These are phyloP conservation scores for Caenorhabditis macrosperma DNA, from an alignment of 2,888 invertebrate genomes.

Conservation along the genomic window DNA sequence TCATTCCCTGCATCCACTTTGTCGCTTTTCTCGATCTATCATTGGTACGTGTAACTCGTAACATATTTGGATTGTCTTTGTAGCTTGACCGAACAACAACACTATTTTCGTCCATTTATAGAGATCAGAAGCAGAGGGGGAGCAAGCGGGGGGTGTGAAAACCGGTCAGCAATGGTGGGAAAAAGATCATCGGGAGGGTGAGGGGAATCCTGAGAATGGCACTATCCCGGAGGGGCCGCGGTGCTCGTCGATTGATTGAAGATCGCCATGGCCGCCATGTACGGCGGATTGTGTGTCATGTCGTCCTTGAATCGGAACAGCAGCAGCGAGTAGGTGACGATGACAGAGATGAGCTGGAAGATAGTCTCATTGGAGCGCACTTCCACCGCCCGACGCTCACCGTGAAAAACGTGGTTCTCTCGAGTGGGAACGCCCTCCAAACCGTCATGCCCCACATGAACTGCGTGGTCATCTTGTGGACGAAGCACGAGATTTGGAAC, in stretches of 20 bases:
- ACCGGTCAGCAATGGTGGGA: background rate
- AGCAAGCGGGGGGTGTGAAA: background rate
- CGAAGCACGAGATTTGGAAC: conserved; percentile 79
- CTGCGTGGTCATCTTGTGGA: conserved; percentile 79
- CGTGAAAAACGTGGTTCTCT: conserved; percentile 79
- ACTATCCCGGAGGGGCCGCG: background rate
- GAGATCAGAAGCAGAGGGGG: background rate
- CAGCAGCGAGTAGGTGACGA: conserved; percentile 78
- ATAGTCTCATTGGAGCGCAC: background rate
- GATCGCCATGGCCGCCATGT: conserved; percentile 24
- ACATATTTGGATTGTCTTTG: conserved; percentile 43
- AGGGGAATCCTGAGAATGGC: background rate
- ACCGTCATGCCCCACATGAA: conserved; percentile 80
- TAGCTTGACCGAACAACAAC: conserved; percentile 12
- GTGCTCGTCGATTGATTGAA: conserved; percentile 30
- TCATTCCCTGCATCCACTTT: background rate
- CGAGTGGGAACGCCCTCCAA: conserved; percentile 79
- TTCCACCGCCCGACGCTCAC: conserved; percentile 53
- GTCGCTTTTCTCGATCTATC: conserved; percentile 3
- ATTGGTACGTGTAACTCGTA: conserved; percentile 34
- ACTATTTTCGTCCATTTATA: background rate
- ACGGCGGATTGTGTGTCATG: conserved; percentile 38
- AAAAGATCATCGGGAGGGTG: conserved; percentile 5
- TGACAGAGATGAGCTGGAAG: conserved; percentile 76
- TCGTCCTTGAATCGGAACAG: conserved; percentile 77